Evolutionary conservation across 2,888 invertebrate species (phyloP).

Genomic region (Sialis lutaria): DNA sequence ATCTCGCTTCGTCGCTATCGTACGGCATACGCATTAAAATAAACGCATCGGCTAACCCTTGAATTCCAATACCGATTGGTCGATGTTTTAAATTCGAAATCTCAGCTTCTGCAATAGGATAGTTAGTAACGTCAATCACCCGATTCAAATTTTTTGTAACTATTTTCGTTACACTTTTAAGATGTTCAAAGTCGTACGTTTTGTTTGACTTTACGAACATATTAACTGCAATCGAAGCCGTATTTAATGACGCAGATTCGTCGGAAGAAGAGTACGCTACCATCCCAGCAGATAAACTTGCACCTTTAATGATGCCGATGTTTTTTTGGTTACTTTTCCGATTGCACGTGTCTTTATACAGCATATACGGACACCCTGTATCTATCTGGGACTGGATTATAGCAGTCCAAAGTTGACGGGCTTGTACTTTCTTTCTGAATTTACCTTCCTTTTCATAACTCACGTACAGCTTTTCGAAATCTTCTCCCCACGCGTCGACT

Average conservation of each 20-base stretch:
- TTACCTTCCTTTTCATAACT: slow-evolving; percentile 29
- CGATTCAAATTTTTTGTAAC: slow-evolving; percentile 39
- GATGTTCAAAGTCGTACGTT: slow-evolving; percentile 33
- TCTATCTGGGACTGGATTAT: slow-evolving; percentile 40
- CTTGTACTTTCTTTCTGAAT: slow-evolving; percentile 20
- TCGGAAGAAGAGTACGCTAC: slow-evolving; percentile 37
- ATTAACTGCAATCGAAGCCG: slow-evolving; percentile 42
- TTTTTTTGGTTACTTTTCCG: slow-evolving; percentile 45
- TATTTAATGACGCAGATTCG: slow-evolving; percentile 43
- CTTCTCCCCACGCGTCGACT: slow-evolving; percentile 37
- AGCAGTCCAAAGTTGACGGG: slow-evolving; percentile 38
- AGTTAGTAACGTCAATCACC: slow-evolving; percentile 42
- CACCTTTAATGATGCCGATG: slow-evolving; percentile 45
- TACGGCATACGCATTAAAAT: slow-evolving; percentile 39
- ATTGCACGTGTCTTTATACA: slow-evolving; percentile 39
- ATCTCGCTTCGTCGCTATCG: slow-evolving; percentile 31
- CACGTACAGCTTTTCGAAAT: slow-evolving; percentile 37
- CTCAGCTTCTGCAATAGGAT: slow-evolving; percentile 36
- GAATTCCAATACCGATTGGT: slow-evolving; percentile 32
- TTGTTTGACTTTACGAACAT: slow-evolving; percentile 31
- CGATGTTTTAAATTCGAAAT: slow-evolving; percentile 30
- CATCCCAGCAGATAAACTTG: slow-evolving; percentile 46
- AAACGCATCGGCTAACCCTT: slow-evolving; percentile 43
- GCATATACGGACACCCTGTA: slow-evolving; percentile 46
- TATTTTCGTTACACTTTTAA: slow-evolving; percentile 33